A percentile compares a stretch with the other conserved stretches of the same genome.
Conservation (phyloP, 1,140 invertebrate species). For the Trichogramma pretiosum region DNA sequence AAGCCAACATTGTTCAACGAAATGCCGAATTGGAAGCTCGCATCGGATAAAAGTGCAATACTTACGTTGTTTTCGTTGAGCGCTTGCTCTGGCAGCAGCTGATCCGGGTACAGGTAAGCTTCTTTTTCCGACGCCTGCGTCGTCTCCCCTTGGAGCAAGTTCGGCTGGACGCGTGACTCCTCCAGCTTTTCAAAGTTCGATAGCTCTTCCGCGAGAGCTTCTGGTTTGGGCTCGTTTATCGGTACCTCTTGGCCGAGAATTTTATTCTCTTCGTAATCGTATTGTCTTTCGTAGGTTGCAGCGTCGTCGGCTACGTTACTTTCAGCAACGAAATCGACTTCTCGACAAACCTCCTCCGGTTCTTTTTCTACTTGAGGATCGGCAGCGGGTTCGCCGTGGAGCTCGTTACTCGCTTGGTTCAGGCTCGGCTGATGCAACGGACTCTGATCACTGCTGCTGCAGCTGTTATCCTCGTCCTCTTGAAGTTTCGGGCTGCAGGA, state of each 20-base stretch:
- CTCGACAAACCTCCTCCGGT: too few species aligned
- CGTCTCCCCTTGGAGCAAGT: too few species aligned
- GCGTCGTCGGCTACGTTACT: too few species aligned
- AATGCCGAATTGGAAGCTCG: background rate
- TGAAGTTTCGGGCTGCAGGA: constrained; percentile 15
- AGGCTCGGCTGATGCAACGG: constrained; percentile 7
- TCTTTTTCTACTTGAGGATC: background rate
- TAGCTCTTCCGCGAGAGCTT: too few species aligned
- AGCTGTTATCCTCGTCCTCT: constrained; percentile 10
- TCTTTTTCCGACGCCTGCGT: too few species aligned
- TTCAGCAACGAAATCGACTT: too few species aligned
- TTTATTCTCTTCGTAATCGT: too few species aligned
- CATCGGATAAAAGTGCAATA: background rate
- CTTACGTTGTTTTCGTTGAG: constrained; percentile 24
- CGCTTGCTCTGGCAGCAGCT: constrained; percentile 5
- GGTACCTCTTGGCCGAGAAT: too few species aligned
- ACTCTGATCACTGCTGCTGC: constrained; percentile 8
- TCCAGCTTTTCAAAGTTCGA: too few species aligned
- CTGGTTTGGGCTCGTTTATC: too few species aligned
- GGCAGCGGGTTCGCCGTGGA: background rate
- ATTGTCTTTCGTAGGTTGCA: too few species aligned
- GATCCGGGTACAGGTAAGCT: too few species aligned
- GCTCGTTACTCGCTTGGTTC: background rate
- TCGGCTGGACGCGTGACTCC: background rate
- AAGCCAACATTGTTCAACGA: background rate